Evolutionary conservation across 2,888 invertebrate species (phyloP).

Genomic region (Lysandra coridon): DNA sequence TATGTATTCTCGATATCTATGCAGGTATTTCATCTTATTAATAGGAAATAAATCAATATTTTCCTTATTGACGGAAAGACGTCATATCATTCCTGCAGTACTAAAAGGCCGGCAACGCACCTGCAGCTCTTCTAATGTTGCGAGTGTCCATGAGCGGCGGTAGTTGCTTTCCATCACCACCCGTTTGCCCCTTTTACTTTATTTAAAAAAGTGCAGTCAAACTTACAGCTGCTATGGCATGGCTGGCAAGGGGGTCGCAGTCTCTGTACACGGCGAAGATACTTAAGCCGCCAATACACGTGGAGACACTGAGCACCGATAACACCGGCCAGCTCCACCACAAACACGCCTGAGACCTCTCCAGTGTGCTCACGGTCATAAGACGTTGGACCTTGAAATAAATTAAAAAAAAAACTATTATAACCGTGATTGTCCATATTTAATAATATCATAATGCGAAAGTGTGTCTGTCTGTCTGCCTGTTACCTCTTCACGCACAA

Average conservation of each 20-base stretch:
- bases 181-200: too few relatives aligned
- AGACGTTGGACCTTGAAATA: conserved; percentile 82
- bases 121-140: too few relatives aligned
- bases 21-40: not conserved
- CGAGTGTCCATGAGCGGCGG: too few relatives aligned
- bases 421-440: not conserved
- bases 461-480: too few relatives aligned
- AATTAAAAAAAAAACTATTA: not conserved
- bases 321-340: conserved; percentile 92
- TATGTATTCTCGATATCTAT: not conserved
- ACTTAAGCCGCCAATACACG: conserved; percentile 88
- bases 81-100: not conserved
- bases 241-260: conserved; percentile 88
- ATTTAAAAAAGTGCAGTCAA: not conserved
- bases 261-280: conserved; percentile 90
- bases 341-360: conserved; percentile 85
- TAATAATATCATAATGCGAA: too few relatives aligned
- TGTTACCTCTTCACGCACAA: too few relatives aligned
- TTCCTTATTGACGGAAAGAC: not conserved
- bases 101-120: too few relatives aligned
- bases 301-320: conserved; percentile 85
- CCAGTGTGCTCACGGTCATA: conserved; percentile 85
- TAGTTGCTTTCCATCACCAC: too few relatives aligned
- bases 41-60: not conserved
- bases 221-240: conserved; percentile 80